Conservation (phyloP, 2,113 vertebrate genomes). For the Sebastes schlegelii region DNA sequence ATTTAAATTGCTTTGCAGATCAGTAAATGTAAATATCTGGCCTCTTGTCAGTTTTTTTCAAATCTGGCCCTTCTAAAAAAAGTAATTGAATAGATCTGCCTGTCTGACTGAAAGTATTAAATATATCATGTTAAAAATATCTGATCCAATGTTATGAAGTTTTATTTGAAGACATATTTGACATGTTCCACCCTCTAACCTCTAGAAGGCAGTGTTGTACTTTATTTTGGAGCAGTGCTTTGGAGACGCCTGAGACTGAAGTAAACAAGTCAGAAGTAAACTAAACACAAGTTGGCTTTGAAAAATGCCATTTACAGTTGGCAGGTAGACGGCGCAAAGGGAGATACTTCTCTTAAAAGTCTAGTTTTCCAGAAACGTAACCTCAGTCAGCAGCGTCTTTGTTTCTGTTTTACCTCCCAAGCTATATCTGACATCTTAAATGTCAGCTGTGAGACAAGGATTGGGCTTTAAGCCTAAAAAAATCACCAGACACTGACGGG, state of each 20-base stretch:
- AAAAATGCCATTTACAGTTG: not conserved
- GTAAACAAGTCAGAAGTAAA: not conserved
- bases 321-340: not conserved
- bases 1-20: no score
- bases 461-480: conserved; percentile 1
- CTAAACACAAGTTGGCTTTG: not conserved
- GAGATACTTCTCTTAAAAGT: conserved; percentile 6
- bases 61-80: no score
- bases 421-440: conserved; percentile 11
- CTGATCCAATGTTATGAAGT: not conserved
- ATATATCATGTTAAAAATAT: not conserved
- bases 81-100: no score
- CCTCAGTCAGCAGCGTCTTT: conserved; percentile 7
- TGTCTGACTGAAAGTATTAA: not conserved
- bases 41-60: no score
- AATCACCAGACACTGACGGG: conserved; percentile 1
- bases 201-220: conserved; percentile 56
- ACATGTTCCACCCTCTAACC: not conserved
- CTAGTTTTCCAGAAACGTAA: conserved; percentile 6
- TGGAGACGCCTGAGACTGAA: not conserved
- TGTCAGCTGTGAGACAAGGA: conserved; percentile 29
- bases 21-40: no score
- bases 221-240: not conserved
- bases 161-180: not conserved
- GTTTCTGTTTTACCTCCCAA: conserved; percentile 26